Evolutionary conservation across 1,140 invertebrate genomes (phyloP).

Genomic region (Harlomillsia oculata): DNA sequence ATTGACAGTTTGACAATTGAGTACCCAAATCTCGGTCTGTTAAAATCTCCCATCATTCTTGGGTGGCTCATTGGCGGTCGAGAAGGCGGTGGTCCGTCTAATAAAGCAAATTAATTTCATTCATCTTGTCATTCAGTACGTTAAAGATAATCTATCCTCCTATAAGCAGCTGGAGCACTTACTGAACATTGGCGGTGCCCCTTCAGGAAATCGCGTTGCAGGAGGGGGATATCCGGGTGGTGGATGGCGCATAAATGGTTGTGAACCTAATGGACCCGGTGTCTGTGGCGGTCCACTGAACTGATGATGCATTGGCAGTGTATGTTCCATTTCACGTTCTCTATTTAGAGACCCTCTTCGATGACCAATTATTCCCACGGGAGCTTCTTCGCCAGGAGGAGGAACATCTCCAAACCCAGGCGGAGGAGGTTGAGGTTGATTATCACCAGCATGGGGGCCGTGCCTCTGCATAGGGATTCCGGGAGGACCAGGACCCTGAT

Average conservation of each 20-base stretch:
- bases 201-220: background rate
- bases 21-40: background rate
- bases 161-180: too few species aligned
- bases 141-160: too few species aligned
- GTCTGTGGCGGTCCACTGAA: background rate
- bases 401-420: conserved; percentile 21
- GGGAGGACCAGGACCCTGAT: background rate
- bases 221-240: background rate
- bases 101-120: too few species aligned
- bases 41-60: too few species aligned
- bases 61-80: too few species aligned
- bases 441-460: conserved; percentile 18
- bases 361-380: conserved; percentile 12
- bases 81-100: too few species aligned
- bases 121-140: too few species aligned
- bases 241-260: background rate
- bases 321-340: too few species aligned
- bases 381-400: conserved; percentile 4
- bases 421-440: conserved; percentile 13
- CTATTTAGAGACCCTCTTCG: background rate
- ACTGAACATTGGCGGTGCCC: too few species aligned
- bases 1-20: background rate
- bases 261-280: background rate
- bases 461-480: conserved; percentile 2
- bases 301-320: background rate